These are phyloP conservation scores for Loripinus fragilis DNA, from an alignment of 2,888 invertebrate species.

Conservation along the genomic window DNA sequence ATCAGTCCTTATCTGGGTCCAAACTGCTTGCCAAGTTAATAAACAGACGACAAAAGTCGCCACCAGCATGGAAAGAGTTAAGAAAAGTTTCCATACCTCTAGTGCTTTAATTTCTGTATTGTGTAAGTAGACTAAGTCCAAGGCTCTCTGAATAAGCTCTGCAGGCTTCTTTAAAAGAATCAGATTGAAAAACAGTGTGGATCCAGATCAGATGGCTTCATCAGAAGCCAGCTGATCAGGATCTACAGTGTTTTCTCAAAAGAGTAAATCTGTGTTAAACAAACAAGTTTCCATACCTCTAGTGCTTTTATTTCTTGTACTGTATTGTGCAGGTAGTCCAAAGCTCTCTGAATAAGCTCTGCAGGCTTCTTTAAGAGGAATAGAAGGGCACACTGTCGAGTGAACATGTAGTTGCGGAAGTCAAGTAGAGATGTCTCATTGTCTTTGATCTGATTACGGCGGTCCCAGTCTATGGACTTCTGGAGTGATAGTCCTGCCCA, in stretches of 20 bases:
- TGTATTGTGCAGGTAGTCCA: constrained; percentile 95
- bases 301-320: constrained; percentile 92
- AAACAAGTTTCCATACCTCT: constrained; percentile 84
- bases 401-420: constrained; percentile 96
- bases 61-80: too few species aligned
- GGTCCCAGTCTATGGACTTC: constrained; percentile 78
- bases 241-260: too few species aligned
- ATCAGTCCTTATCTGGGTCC: too few species aligned
- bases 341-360: constrained; percentile 95
- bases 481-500: constrained; percentile 92
- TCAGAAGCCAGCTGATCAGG: too few species aligned
- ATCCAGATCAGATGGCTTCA: too few species aligned
- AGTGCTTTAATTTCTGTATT: constrained; percentile 94
- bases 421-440: constrained; percentile 91
- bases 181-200: too few species aligned
- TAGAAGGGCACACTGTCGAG: constrained; percentile 94
- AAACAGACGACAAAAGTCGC: too few species aligned
- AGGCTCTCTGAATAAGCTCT: constrained; percentile 95
- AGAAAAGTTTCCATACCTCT: constrained; percentile 84
- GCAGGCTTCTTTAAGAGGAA: constrained; percentile 87
- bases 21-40: too few species aligned
- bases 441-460: constrained; percentile 81
- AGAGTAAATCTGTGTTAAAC: too few species aligned
- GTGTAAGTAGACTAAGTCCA: constrained; percentile 93
- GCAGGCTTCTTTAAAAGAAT: constrained; percentile 87